Conservation (phyloP, 2,888 invertebrate species). For the Palloptera scutellata region DNA sequence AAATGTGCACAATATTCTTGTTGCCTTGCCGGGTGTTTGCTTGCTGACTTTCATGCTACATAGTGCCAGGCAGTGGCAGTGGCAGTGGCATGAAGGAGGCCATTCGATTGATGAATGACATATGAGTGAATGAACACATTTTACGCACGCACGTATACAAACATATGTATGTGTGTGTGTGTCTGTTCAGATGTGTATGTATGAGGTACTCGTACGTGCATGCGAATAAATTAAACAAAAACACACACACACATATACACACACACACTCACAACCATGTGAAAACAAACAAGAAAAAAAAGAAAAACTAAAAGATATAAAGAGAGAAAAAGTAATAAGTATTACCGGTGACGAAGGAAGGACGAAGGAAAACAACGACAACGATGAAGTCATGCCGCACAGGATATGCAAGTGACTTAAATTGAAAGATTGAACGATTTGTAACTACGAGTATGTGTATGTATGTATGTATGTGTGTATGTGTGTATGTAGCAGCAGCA, state of each 20-base stretch:
- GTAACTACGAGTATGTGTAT: not conserved
- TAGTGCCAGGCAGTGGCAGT: not conserved
- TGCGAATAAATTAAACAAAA: conserved; percentile 9
- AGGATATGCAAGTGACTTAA: not conserved
- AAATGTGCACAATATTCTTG: too few species aligned
- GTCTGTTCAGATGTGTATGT: conserved; percentile 18
- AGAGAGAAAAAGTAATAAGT: conserved; percentile 14
- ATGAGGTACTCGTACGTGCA: conserved; percentile 8
- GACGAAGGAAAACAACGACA: conserved; percentile 23
- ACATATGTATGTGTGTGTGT: conserved; percentile 5
- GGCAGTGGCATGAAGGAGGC: not conserved
- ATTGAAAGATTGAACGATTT: conserved; percentile 4
- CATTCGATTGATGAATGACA: not conserved
- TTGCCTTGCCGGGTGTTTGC: too few species aligned
- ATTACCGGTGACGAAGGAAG: conserved; percentile 8
- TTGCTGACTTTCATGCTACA: too few species aligned
- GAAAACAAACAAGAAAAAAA: conserved; percentile 5
- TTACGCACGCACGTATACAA: not conserved
- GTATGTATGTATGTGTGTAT: conserved; percentile 1
- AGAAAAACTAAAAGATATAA: conserved; percentile 9
- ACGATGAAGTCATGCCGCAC: conserved; percentile 18
- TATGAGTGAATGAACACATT: too few species aligned
- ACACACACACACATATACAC: not conserved
- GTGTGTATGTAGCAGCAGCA: not conserved
- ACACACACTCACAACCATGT: too few species aligned